These are phyloP conservation scores for Sebastes steindachneri DNA, from an alignment of 2,797 vertebrate species.

Conservation along the genomic window DNA sequence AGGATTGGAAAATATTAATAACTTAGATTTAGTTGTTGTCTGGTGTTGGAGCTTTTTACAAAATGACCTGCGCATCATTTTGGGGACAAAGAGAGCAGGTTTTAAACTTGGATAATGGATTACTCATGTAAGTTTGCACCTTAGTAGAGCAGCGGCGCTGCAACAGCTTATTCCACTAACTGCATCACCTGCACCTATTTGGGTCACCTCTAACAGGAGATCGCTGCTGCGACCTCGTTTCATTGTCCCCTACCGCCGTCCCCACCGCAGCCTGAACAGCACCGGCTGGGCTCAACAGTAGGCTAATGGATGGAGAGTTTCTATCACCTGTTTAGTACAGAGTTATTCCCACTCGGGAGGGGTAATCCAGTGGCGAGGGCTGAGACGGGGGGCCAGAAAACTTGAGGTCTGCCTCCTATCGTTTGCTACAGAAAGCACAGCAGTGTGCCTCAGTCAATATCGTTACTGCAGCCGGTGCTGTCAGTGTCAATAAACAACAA, in stretches of 20 bases:
- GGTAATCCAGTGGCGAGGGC: constrained; percentile 19
- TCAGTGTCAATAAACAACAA: constrained; percentile 67
- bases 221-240: constrained; percentile 25
- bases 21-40: constrained; percentile 1
- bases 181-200: constrained; percentile 52
- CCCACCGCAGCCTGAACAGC: constrained; percentile 1
- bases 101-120: constrained; percentile 41
- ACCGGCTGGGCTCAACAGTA: not conserved
- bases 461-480: constrained; percentile 44
- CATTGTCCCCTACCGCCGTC: not conserved
- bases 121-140: constrained; percentile 43
- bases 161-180: constrained; percentile 39
- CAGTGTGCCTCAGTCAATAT: constrained; percentile 51
- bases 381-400: constrained; percentile 32
- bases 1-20: not conserved
- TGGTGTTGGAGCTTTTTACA: not conserved
- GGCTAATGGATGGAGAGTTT: constrained; percentile 25
- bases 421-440: constrained; percentile 51
- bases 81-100: constrained; percentile 1
- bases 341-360: constrained; percentile 23
- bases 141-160: constrained; percentile 3
- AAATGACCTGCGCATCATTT: constrained; percentile 15
- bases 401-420: constrained; percentile 21
- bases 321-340: constrained; percentile 13
- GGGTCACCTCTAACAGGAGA: constrained; percentile 53